phyloP scores from a whole-genome alignment of 2,888 invertebrate species.

The Bursaphelenchus okinawaensis region DNA sequence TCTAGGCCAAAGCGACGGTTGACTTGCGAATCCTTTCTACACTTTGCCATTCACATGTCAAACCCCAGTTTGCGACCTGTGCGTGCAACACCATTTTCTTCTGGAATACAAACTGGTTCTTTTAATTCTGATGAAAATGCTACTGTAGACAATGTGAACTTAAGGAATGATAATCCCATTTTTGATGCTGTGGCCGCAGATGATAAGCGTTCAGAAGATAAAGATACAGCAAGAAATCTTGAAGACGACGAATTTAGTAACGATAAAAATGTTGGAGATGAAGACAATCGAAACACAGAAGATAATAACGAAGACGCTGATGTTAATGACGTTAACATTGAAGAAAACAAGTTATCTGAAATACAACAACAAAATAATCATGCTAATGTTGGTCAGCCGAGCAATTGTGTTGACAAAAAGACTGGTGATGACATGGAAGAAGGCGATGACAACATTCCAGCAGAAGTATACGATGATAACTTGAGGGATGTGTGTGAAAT shows the following conservation, averaged over 20 bases:
- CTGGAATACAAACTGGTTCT: neutral
- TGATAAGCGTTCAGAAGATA: neutral
- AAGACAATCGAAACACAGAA: neutral
- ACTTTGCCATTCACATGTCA: neutral
- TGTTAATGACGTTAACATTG: neutral
- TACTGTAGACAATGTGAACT: too few relatives aligned
- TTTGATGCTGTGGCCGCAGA: too few relatives aligned
- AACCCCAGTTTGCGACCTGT: neutral
- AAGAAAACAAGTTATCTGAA: too few relatives aligned
- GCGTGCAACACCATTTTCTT: neutral
- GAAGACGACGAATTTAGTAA: neutral
- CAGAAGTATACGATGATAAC: neutral
- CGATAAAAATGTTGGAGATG: neutral
- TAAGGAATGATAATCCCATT: too few relatives aligned
- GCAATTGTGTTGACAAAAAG: neutral
- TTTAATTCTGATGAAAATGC: too few relatives aligned
- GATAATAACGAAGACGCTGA: neutral
- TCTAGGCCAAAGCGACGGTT: too few relatives aligned
- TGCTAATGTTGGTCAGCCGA: neutral
- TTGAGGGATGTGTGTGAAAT: neutral
- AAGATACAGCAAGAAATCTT: neutral
- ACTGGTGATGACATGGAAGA: neutral
- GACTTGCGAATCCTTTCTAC: neutral
- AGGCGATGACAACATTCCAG: neutral
- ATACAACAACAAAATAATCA: neutral